Evolutionary conservation across 23 tunicate species (phyloP).

Genomic region (Trididemnum clinides): DNA sequence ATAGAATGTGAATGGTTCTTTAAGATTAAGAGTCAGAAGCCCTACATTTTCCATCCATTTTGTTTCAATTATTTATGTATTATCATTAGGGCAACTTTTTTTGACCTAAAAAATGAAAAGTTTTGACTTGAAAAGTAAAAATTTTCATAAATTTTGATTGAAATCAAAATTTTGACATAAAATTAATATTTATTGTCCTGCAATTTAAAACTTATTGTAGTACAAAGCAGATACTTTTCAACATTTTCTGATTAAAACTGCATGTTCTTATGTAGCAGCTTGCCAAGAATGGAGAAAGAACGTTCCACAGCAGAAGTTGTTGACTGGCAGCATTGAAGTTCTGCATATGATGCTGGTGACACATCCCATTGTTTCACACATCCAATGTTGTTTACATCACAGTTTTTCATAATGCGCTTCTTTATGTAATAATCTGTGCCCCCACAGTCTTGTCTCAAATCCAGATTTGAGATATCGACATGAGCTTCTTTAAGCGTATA

Average conservation of each 20-base stretch:
- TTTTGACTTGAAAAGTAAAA: background rate
- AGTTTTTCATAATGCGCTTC: too few relatives aligned
- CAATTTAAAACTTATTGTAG: background rate
- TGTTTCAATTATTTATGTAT: too few relatives aligned
- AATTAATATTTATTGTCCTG: background rate
- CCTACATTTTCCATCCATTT: too few relatives aligned
- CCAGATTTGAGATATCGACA: slow-evolving; percentile 26
- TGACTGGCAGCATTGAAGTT: too few relatives aligned
- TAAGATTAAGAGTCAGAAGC: too few relatives aligned
- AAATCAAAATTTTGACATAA: background rate
- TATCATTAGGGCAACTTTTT: background rate
- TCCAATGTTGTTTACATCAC: background rate
- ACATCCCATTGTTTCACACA: background rate
- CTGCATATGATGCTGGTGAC: too few relatives aligned
- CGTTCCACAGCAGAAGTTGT: too few relatives aligned
- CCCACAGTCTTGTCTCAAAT: slow-evolving; percentile 44
- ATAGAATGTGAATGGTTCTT: too few relatives aligned
- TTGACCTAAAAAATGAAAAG: background rate
- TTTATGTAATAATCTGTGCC: slow-evolving; percentile 42
- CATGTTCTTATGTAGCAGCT: background rate
- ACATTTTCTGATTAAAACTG: background rate
- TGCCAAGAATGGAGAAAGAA: too few relatives aligned
- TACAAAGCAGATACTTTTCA: background rate
- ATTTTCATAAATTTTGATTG: background rate
- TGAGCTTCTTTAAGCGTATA: too few relatives aligned